Evolutionary conservation across 30 jellyfish, hydroid and myxozoan species (phyloP).

Genomic region (Hydractinia symbiolongicarpus): DNA sequence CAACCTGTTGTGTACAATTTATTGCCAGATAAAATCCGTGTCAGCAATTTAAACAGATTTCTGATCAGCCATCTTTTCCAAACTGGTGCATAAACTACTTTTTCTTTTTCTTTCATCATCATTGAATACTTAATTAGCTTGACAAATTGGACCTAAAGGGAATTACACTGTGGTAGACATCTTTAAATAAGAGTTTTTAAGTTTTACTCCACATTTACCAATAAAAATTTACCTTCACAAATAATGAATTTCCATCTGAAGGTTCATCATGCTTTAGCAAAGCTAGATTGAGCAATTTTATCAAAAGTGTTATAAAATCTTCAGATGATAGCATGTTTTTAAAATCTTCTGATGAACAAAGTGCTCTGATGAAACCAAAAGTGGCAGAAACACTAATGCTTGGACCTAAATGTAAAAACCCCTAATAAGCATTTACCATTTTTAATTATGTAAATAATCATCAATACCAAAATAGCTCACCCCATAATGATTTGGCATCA

Average conservation of each 20-base stretch:
- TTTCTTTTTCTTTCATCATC: background rate
- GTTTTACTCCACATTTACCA: too few relatives aligned
- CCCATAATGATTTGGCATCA: constrained; percentile 4
- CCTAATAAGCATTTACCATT: background rate
- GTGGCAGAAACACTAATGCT: constrained; percentile 11
- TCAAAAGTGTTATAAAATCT: constrained; percentile 19
- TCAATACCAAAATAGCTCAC: background rate
- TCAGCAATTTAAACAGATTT: constrained; percentile 9
- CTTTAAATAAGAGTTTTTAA: background rate
- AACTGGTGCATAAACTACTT: background rate
- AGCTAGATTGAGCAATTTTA: constrained; percentile 25
- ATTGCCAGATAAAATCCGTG: background rate
- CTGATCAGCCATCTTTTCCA: constrained; percentile 25
- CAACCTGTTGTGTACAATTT: constrained; percentile 9
- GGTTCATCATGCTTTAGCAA: background rate
- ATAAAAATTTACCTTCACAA: constrained; percentile 2
- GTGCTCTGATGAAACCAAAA: constrained; percentile 40
- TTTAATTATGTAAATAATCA: background rate
- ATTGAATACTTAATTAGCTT: background rate
- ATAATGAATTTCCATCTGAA: constrained; percentile 1
- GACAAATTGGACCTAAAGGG: background rate
- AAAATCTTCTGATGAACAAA: constrained; percentile 16
- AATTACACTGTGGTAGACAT: background rate
- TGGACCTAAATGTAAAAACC: constrained; percentile 14
- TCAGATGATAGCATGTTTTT: constrained; percentile 1